Evolutionary conservation across 2,888 invertebrate species (phyloP).

Genomic region (Hypomecis atomaria): DNA sequence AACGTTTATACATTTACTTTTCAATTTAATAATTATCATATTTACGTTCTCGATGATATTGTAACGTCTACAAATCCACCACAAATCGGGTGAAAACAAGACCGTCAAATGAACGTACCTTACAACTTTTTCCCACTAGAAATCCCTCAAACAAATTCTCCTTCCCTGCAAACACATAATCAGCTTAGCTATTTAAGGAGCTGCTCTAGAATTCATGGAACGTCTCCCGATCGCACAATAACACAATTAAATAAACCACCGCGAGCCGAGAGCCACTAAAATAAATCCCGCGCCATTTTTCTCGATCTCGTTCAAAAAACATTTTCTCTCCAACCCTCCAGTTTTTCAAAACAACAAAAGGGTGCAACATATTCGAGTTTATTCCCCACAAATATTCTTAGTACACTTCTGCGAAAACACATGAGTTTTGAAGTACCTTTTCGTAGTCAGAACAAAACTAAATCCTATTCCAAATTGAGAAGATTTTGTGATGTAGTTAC

Average conservation of each 20-base stretch:
- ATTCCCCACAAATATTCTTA: constrained; percentile 39
- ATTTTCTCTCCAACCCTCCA: constrained; percentile 4
- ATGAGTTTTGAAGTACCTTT: neutral
- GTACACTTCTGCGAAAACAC: constrained; percentile 26
- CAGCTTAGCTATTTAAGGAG: too few relatives aligned
- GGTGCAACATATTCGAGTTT: constrained; percentile 35
- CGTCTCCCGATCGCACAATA: neutral
- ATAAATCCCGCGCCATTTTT: constrained; percentile 8
- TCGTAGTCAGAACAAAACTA: constrained; percentile 7
- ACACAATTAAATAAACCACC: neutral
- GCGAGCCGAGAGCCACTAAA: neutral
- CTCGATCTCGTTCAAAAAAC: constrained; percentile 5
- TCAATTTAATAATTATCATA: too few relatives aligned
- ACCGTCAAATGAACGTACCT: too few relatives aligned
- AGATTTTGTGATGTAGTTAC: neutral
- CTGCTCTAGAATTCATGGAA: too few relatives aligned
- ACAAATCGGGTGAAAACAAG: too few relatives aligned
- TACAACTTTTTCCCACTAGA: too few relatives aligned
- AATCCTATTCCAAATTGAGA: constrained; percentile 1
- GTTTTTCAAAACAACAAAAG: constrained; percentile 24
- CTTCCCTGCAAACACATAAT: too few relatives aligned
- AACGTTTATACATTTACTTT: too few relatives aligned
- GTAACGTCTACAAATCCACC: too few relatives aligned
- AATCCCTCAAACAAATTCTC: too few relatives aligned
- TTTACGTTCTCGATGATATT: too few relatives aligned